phyloP scores from a whole-genome alignment of 2,113 vertebrate genomes.

The Capreolus pygargus region DNA sequence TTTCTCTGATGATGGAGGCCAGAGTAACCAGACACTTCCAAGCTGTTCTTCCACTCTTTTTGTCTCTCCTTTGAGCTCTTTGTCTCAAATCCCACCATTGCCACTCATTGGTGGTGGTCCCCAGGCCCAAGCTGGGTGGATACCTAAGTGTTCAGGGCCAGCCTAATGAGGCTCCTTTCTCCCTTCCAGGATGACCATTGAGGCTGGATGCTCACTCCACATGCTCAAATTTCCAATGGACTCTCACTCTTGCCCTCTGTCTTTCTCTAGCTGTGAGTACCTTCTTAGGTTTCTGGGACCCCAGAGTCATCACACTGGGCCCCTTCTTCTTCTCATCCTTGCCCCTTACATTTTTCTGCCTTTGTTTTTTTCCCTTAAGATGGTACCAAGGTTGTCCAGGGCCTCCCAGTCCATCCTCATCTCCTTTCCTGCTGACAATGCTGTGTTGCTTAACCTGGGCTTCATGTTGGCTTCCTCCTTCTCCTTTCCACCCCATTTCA shows the following conservation, averaged over 20 bases:
- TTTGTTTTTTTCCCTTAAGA: slow-evolving; percentile 45
- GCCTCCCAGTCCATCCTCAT: slow-evolving; percentile 50
- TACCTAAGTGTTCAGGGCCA: not conserved
- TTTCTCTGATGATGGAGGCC: slow-evolving; percentile 16
- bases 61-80: slow-evolving; percentile 42
- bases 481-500: not conserved
- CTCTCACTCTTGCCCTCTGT: slow-evolving; percentile 96
- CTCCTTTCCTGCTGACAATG: slow-evolving; percentile 42
- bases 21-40: not conserved
- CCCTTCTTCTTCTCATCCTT: slow-evolving; percentile 55
- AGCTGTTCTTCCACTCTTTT: slow-evolving; percentile 4
- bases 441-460: slow-evolving; percentile 13
- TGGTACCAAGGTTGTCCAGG: slow-evolving; percentile 52
- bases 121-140: not conserved
- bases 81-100: not conserved
- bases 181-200: slow-evolving; percentile 91
- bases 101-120: not conserved
- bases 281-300: slow-evolving; percentile 53
- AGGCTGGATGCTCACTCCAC: slow-evolving; percentile 94
- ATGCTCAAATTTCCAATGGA: slow-evolving; percentile 98
- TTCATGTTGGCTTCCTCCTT: slow-evolving; percentile 8
- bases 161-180: slow-evolving; percentile 58
- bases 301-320: slow-evolving; percentile 45
- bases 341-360: slow-evolving; percentile 31
- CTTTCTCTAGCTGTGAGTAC: slow-evolving; percentile 99